Evolutionary conservation across 2,888 invertebrate species (phyloP), one percentile per base, ranked within the genome.

Genomic region (Diarsia mendica): DNA sequence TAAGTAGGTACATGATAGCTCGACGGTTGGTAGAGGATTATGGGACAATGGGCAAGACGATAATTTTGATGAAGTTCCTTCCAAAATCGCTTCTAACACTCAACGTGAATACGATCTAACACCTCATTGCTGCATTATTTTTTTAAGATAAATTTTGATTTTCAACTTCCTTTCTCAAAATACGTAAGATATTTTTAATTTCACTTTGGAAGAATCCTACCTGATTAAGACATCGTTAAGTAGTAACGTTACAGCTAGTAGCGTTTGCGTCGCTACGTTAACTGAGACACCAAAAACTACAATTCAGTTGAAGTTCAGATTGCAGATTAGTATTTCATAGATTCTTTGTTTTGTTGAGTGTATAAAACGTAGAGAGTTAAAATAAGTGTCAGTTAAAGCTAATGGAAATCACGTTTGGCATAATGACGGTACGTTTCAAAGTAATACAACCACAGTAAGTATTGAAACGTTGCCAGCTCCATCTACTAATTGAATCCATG

Each of bases 381-480:
- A 65, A 20, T 66, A 60, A 58, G 10, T 66, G 20, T 49, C 51
- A 39, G 55, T 39, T 44, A 46, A 79, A 71, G 60, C 58, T 68
- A 75, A 84, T 75, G 33, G 20, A 58, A 63, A 67, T 44, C 71
- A 80, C 75, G 68, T 72, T 69, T 44, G 39, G 60, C 49, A 83
- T 83, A 79, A 83, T 64, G 55, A 70, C 49, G 63, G 72, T 58
- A 58, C 51, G 46, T 71, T 83, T 82, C 65, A 75, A 72, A 84
- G 80, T 60, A 75, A 81, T 67, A 58, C 28, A 79, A 46, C 44
- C 33, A 48, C 64, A 8, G 15, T 67, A 60, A 71, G 74, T 67
- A 79, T 83, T 83, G 79, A 67, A 79, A 83, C 73, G 79, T 58
- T 81, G 83, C 80, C 73, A 81, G 61, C 51, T 55, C 23, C 0